Evolutionary conservation across 1,140 invertebrate genomes (phyloP).

Genomic region (Aradophagus sp.): DNA sequence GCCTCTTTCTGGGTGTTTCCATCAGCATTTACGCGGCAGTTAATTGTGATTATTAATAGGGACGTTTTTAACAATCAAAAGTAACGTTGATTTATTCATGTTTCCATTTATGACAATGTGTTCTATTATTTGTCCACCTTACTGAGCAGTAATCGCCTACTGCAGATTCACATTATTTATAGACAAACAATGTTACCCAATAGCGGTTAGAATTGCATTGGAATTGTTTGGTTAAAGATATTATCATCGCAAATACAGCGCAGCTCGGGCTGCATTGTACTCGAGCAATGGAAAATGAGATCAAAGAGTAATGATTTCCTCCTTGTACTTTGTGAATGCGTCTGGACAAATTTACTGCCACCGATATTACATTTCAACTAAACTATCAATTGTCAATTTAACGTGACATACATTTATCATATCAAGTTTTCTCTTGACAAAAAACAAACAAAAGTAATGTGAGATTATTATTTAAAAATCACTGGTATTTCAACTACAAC

Average conservation of each 20-base stretch:
- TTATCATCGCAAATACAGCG: conserved; percentile 32
- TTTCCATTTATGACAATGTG: conserved; percentile 8
- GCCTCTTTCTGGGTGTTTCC: too few relatives aligned
- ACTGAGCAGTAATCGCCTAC: conserved; percentile 33
- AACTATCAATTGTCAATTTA: too few relatives aligned
- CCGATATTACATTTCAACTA: too few relatives aligned
- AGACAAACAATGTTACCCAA: conserved; percentile 44
- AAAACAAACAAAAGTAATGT: too few relatives aligned
- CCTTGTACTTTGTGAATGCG: conserved; percentile 15
- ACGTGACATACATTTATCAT: too few relatives aligned
- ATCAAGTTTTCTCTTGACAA: too few relatives aligned
- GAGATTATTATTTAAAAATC: too few relatives aligned
- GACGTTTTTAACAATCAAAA: too few relatives aligned
- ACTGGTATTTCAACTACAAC: too few relatives aligned
- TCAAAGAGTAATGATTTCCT: conserved; percentile 33
- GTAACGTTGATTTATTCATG: conserved; percentile 22
- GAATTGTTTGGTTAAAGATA: conserved; percentile 31
- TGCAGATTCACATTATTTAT: conserved; percentile 37
- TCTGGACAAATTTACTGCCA: too few relatives aligned
- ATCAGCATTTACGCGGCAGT: too few relatives aligned
- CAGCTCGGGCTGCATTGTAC: conserved; percentile 10
- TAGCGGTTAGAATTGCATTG: conserved; percentile 15
- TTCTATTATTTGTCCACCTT: conserved; percentile 45
- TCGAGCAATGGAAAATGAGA: conserved; percentile 16
- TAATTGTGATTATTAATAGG: too few relatives aligned